Evolutionary conservation across 2,888 invertebrate genomes (phyloP), one percentile per base, ranked within the genome.

Genomic region (Callyntrura guangdongensis): DNA sequence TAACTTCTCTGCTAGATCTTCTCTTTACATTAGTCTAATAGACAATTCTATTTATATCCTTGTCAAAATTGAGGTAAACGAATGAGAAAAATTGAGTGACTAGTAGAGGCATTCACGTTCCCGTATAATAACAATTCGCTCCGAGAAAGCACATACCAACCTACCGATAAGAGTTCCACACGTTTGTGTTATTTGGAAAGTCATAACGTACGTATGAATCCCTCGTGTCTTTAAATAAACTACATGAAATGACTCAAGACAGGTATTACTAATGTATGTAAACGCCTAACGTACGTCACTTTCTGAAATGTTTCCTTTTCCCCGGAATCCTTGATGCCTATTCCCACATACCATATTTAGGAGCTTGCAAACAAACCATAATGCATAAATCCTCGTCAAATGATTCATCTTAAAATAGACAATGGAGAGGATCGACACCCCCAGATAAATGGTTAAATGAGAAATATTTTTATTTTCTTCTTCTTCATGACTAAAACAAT

Each of bases 321-420:
- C 25, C 79, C 59, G 27, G 47, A 4, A 72, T 0, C n/a, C 56
- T 56, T 4, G 36, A 36, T 36, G 36, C n/a, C 4, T n/a, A n/a
- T 17, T 3, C 27, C 72, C 0, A 45, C 2, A 27, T 8, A 74
- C 36, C 36, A 36, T 4, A 36, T 36, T 36, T 36, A 36, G 36
- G 36, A 36, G 36, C 36, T 2, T 36, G 6, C 36, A 36, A 77
- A 45, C 12, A 77, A n/a, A 36, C 6, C 14, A 82, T 36, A 20
- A 59, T 6, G 4, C 81, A 64, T 64, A 69, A 86, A 56, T 45
- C 56, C 79, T 79, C 49, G 79, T 64, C 86, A 86, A 84, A 89
- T 91, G 91, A 91, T 91, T 91, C 81, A 91, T 92, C 92, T 91
- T 5, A 74, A 87, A 91, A 92, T 88, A 92, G 90, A 89, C 64